These are phyloP conservation scores for Lithodes maja DNA, from an alignment of 2,888 invertebrate species.

Conservation along the genomic window DNA sequence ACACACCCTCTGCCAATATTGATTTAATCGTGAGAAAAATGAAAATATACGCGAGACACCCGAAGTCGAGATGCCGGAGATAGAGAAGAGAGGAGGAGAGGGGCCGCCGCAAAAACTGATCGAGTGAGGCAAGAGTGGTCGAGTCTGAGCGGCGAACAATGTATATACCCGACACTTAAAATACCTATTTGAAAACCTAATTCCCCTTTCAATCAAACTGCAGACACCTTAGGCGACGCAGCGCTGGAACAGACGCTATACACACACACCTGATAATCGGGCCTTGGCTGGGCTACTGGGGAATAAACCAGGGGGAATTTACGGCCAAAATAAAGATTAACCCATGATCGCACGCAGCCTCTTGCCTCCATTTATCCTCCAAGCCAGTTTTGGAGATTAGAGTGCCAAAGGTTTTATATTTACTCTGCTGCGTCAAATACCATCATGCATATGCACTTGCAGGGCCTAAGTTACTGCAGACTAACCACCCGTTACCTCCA, in stretches of 20 bases:
- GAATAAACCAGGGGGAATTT: slow-evolving; percentile 34
- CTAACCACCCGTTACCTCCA: slow-evolving; percentile 38
- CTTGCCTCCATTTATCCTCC: not conserved
- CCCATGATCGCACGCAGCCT: not conserved
- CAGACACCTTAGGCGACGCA: slow-evolving; percentile 26
- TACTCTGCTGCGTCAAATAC: not conserved
- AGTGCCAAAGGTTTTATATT: not conserved
- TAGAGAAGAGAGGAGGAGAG: not conserved
- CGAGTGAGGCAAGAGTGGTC: not conserved
- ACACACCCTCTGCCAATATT: not conserved
- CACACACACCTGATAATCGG: slow-evolving; percentile 31
- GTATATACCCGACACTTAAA: slow-evolving; percentile 17
- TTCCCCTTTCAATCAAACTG: slow-evolving; percentile 38
- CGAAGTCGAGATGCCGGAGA: not conserved
- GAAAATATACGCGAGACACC: not conserved
- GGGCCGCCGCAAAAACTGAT: slow-evolving; percentile 1
- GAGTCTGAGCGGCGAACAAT: not conserved
- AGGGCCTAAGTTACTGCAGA: slow-evolving; percentile 11
- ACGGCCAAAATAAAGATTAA: slow-evolving; percentile 32
- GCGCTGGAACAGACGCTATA: slow-evolving; percentile 13
- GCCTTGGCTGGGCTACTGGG: slow-evolving; percentile 10
- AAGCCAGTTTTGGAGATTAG: not conserved
- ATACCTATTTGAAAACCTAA: slow-evolving; percentile 39
- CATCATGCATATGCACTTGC: slow-evolving; percentile 9
- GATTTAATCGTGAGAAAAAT: slow-evolving; percentile 1